Conservation (phyloP, 2,113 vertebrate species). For the Paraplagusia blochii region DNA sequence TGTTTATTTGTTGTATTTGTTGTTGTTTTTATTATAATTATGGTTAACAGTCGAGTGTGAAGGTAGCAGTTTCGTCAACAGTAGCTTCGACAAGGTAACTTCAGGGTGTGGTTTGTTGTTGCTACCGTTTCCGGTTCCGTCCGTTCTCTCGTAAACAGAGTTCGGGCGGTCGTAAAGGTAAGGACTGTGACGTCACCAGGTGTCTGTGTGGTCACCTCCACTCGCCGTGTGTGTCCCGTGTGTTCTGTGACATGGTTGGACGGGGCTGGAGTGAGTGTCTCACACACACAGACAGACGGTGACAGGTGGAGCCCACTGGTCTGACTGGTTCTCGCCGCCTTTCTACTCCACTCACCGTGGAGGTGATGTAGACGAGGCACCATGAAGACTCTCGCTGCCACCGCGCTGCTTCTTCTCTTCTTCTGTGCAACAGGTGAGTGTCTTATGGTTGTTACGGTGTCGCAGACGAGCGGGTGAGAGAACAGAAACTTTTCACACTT, state of each 20-base stretch:
- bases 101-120: constrained; percentile 54
- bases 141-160: constrained; percentile 39
- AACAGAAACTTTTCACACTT: neutral
- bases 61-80: too few species aligned
- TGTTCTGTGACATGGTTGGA: constrained; percentile 13
- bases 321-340: constrained; percentile 37
- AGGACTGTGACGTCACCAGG: neutral
- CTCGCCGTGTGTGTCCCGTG: neutral
- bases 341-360: constrained; percentile 14
- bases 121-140: constrained; percentile 47
- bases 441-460: neutral
- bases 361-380: constrained; percentile 38
- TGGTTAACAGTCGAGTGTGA: too few species aligned
- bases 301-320: constrained; percentile 9
- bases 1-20: too few species aligned
- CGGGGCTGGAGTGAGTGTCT: neutral
- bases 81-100: too few species aligned
- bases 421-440: constrained; percentile 51
- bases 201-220: constrained; percentile 5
- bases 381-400: constrained; percentile 31
- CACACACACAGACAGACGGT: constrained; percentile 29
- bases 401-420: constrained; percentile 39
- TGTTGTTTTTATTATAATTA: too few species aligned
- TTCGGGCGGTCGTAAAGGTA: neutral
- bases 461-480: constrained; percentile 18